Percentiles rank a stretch among this genome's conserved stretches.
phyloP scores from a whole-genome alignment of 2,888 invertebrate genomes.

The Gymnosoma rotundatum region DNA sequence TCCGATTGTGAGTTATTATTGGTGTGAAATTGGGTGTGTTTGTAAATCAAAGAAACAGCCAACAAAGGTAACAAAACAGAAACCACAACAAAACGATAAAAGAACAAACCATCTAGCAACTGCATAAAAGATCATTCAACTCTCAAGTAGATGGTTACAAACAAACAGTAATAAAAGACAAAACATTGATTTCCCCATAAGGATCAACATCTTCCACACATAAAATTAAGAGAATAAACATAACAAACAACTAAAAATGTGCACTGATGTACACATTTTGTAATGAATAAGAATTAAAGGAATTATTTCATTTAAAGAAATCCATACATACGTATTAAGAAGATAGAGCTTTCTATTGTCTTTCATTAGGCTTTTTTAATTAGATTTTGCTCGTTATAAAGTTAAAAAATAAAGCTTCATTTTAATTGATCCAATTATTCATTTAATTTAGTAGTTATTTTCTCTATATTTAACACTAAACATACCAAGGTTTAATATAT shows the following conservation, averaged over 20 bases:
- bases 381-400: not conserved
- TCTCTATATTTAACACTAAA: too few species aligned
- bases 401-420: not conserved
- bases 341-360: not conserved
- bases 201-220: constrained; percentile 39
- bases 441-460: too few species aligned
- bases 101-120: constrained; percentile 42
- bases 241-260: constrained; percentile 7
- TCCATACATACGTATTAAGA: not conserved
- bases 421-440: too few species aligned
- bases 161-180: constrained; percentile 25
- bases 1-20: not conserved
- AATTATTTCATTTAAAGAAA: constrained; percentile 5
- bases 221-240: constrained; percentile 16
- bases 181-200: constrained; percentile 33
- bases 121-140: constrained; percentile 64
- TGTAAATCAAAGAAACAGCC: constrained; percentile 11
- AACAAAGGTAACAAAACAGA: constrained; percentile 24
- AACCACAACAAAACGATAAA: constrained; percentile 40
- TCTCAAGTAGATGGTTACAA: constrained; percentile 38
- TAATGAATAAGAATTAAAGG: constrained; percentile 11
- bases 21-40: constrained; percentile 29
- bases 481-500: too few species aligned
- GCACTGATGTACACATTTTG: constrained; percentile 18
- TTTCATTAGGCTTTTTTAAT: not conserved